Percentiles rank a stretch among this genome's conserved stretches.
Conservation (phyloP, 2,113 vertebrate species). For the Cryptotis parvus region DNA sequence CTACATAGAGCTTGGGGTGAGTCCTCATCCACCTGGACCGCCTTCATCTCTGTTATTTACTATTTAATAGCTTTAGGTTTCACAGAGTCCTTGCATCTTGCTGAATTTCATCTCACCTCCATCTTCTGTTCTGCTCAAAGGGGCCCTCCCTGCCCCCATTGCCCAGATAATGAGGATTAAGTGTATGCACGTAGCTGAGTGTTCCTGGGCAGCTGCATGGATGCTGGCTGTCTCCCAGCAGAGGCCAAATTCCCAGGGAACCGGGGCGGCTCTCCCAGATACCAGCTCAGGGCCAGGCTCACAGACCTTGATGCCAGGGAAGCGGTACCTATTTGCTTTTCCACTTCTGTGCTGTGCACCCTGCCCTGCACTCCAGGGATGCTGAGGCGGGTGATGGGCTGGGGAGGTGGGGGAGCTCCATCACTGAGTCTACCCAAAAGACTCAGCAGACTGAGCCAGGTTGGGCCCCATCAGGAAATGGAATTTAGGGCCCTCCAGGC, state of each 20-base stretch:
- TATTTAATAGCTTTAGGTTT: background rate
- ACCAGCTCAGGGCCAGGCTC: background rate
- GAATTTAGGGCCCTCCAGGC: background rate
- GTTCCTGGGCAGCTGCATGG: too few relatives aligned
- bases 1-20: background rate
- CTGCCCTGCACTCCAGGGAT: background rate
- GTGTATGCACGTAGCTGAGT: background rate
- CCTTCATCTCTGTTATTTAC: constrained; percentile 35
- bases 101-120: background rate
- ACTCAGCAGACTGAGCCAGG: background rate
- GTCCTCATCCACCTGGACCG: background rate
- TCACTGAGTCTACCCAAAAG: too few relatives aligned
- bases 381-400: background rate
- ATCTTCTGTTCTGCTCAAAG: background rate
- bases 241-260: background rate
- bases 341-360: background rate
- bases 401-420: background rate
- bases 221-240: background rate
- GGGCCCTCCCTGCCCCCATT: background rate
- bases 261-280: accelerated
- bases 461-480: background rate
- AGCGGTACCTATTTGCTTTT: background rate
- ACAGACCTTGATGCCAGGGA: background rate
- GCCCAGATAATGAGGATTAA: too few relatives aligned
- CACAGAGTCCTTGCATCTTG: background rate